A percentile compares a stretch with the other conserved stretches of the same genome.
Evolutionary conservation across 2,797 vertebrate species (phyloP).

Genomic region (Argya squamiceps): DNA sequence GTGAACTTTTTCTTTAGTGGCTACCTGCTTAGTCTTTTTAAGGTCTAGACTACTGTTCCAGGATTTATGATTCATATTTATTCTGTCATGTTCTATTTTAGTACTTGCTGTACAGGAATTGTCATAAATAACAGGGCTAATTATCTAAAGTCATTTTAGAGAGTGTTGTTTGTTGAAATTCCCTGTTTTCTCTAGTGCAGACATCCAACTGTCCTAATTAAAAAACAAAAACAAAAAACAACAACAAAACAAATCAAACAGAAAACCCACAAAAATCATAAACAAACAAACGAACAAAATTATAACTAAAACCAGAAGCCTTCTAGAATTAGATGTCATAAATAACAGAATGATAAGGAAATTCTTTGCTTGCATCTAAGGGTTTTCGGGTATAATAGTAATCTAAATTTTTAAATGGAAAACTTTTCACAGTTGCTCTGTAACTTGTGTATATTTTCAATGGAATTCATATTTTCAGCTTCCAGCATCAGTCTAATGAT

Average conservation of each 20-base stretch:
- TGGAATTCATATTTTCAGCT: background rate
- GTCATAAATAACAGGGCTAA: background rate
- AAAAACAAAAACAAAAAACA: background rate
- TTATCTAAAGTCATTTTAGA: background rate
- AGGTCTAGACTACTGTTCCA: background rate
- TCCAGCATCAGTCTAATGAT: background rate
- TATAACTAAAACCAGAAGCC: background rate
- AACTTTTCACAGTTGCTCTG: background rate
- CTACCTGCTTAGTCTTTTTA: background rate
- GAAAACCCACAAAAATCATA: no score
- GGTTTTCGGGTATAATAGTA: background rate
- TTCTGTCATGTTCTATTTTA: background rate
- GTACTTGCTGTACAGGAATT: background rate
- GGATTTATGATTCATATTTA: background rate
- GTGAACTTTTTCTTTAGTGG: background rate
- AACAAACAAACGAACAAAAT: background rate
- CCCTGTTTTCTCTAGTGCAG: background rate
- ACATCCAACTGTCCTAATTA: background rate
- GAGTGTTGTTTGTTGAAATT: background rate
- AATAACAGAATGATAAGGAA: background rate
- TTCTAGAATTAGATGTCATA: background rate
- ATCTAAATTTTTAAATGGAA: background rate
- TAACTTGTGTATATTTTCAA: background rate
- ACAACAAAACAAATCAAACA: no score
- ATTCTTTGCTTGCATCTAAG: background rate